Evolutionary conservation across 2,888 invertebrate genomes (phyloP).

Genomic region (Plemyria rubiginata): DNA sequence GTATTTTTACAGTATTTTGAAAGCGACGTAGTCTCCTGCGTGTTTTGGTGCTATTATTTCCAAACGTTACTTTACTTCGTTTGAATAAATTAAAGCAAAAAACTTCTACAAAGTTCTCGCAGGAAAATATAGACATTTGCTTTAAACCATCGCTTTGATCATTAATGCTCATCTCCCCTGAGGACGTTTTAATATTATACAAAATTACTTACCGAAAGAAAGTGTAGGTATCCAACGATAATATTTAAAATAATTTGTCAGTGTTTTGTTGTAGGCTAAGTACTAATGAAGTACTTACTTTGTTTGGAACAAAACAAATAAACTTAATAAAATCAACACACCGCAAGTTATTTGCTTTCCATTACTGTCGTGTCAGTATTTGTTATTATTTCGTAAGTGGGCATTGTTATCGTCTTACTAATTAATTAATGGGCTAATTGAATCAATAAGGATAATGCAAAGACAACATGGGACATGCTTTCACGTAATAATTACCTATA

Average conservation of each 20-base stretch:
- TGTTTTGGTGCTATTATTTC: constrained; percentile 46
- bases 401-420: constrained; percentile 39
- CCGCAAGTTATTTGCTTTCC: constrained; percentile 29
- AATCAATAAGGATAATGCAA: constrained; percentile 18
- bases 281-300: constrained; percentile 12
- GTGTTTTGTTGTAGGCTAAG: constrained; percentile 18
- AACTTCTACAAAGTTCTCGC: background rate
- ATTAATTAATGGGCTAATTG: constrained; percentile 37
- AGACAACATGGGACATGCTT: background rate
- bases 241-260: constrained; percentile 1
- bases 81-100: constrained; percentile 34
- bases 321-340: constrained; percentile 21
- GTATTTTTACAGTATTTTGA: constrained; percentile 71
- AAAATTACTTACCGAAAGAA: too few species aligned
- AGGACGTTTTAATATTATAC: background rate
- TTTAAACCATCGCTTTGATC: background rate
- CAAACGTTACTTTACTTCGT: constrained; percentile 44
- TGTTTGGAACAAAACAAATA: constrained; percentile 31
- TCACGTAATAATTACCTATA: constrained; percentile 3
- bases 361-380: constrained; percentile 27
- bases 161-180: background rate
- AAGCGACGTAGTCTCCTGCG: constrained; percentile 60
- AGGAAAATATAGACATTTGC: constrained; percentile 1
- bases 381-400: constrained; percentile 39
- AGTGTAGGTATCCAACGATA: too few species aligned